phyloP scores from a whole-genome alignment of 2,888 invertebrate species.

The Adelphocoris suturalis region DNA sequence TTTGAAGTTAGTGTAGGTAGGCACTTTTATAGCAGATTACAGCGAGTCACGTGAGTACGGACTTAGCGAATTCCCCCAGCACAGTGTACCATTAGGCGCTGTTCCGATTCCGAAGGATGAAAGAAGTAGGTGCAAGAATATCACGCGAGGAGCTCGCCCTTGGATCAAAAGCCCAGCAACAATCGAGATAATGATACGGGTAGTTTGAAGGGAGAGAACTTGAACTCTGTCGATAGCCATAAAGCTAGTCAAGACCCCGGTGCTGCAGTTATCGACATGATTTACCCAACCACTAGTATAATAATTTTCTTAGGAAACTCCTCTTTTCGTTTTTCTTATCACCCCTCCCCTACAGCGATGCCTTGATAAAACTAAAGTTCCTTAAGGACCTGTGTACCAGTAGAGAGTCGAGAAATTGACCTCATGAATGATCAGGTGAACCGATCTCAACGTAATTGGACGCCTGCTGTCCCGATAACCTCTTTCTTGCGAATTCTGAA shows the following conservation, averaged over 20 bases:
- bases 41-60: neutral
- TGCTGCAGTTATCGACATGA: neutral
- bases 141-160: slow-evolving; percentile 32
- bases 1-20: neutral
- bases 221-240: slow-evolving; percentile 1
- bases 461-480: neutral
- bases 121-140: slow-evolving; percentile 1
- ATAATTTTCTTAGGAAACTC: slow-evolving; percentile 15
- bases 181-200: slow-evolving; percentile 31
- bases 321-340: slow-evolving; percentile 14
- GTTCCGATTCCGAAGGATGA: slow-evolving; percentile 39
- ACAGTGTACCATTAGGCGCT: neutral
- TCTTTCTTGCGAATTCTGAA: neutral
- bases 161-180: slow-evolving; percentile 39
- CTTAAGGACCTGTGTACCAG: neutral
- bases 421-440: neutral
- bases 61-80: neutral
- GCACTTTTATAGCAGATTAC: neutral
- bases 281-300: neutral
- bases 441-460: neutral
- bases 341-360: neutral
- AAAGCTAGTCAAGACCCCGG: neutral
- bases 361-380: neutral
- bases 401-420: neutral
- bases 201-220: neutral